phyloP scores from a whole-genome alignment of 35 echinoderm and acorn worm species.

The Stichopus chloronotus region DNA sequence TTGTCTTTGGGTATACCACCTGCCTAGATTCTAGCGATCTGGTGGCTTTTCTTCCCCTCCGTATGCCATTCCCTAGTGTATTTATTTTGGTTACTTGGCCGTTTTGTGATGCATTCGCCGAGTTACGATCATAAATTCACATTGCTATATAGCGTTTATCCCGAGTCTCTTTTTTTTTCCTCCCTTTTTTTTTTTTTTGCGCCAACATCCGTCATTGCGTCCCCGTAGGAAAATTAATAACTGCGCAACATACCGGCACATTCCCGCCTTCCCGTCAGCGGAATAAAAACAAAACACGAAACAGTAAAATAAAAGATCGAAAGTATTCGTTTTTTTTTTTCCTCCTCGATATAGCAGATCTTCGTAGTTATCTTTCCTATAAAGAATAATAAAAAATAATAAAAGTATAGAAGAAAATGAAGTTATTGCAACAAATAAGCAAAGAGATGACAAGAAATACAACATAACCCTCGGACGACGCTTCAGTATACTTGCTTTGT shows the following conservation, averaged over 20 bases:
- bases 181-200: too few species aligned
- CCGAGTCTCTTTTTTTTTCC: neutral
- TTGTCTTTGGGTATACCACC: too few species aligned
- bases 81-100: conserved; percentile 18
- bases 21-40: too few species aligned
- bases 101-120: neutral
- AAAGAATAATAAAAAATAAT: neutral
- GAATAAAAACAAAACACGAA: neutral
- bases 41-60: neutral
- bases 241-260: neutral
- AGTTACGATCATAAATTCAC: conserved; percentile 30
- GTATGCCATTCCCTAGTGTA: conserved; percentile 10
- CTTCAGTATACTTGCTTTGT: neutral
- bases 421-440: conserved; percentile 19
- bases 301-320: neutral
- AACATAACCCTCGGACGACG: neutral
- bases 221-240: conserved; percentile 9
- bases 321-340: neutral
- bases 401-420: neutral
- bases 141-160: conserved; percentile 13
- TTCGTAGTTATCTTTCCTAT: neutral
- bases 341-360: neutral
- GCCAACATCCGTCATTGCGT: neutral
- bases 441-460: neutral
- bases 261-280: neutral